Base-by-base conservation (phyloP, 2,888 invertebrate genomes). In the Druceiella hillmani region DNA sequence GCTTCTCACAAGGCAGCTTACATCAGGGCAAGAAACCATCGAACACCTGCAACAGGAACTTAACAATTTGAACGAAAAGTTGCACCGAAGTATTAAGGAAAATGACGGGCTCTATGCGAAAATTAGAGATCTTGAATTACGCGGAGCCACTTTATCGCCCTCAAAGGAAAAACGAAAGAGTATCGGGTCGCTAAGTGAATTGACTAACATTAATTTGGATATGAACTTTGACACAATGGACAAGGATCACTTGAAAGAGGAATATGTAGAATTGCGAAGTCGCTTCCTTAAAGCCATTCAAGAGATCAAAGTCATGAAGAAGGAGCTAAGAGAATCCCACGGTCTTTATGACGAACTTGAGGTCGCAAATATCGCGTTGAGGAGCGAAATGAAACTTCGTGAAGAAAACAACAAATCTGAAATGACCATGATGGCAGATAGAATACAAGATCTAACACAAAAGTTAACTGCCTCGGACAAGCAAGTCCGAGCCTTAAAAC, bases 381-480 rank as follows among this genome's bases (percentile, higher is more conserved):
- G 78, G 44, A 84, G 86, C 53, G 86, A 85, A 53, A 70, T 87
- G 53, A 78, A 78, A 42, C 59, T 76, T 2, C 64, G 75, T 42
- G 77, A 74, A 47, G 80, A 83, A 48, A 76, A 79, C 36, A 78
- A 79, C 48, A 67, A 76, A 46, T 82, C 84, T 0, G 86, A 91
- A 59, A 74, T 87, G 25, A 79, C 82, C 45, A 64, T 89, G 52
- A 84, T 92, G 81, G 86, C 85, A 1, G 83, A 83, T 14, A 76
- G 90, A 33, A 83, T 93, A 41, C 81, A 90, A 55, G 88, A 90
- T 57, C 66, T 93, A 17, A 89, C 90, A 0, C 75, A 79, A 36
- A 92, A 91, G 58, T 71, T 91, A 41, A 81, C 81, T 4, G 76
- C 79, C 1, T 86, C 88, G 1, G 91, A 91, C 55, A 84, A 87